Evolutionary conservation across 2,113 vertebrate genomes (phyloP).

Genomic region (Neolamprologus hecqui): DNA sequence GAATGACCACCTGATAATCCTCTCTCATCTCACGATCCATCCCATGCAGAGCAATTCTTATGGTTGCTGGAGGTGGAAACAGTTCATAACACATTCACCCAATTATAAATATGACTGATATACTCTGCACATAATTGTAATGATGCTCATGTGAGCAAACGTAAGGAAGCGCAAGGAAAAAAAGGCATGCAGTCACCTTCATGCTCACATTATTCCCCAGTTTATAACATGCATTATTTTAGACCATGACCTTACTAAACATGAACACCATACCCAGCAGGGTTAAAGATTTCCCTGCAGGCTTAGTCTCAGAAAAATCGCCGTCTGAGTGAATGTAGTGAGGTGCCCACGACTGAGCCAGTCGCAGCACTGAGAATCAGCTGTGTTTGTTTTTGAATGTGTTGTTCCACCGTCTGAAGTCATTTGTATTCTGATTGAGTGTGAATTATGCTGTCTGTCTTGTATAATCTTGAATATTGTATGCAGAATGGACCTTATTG

Average conservation of each 20-base stretch:
- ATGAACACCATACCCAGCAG: neutral
- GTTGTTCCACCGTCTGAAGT: slow-evolving; percentile 48
- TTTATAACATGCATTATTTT: slow-evolving; percentile 2
- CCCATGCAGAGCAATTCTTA: slow-evolving; percentile 93
- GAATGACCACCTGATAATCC: slow-evolving; percentile 95
- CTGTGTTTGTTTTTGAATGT: slow-evolving; percentile 63
- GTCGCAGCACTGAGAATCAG: slow-evolving; percentile 45
- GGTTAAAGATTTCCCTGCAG: neutral
- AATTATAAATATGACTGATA: slow-evolving; percentile 40
- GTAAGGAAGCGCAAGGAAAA: neutral
- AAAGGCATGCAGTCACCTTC: slow-evolving; percentile 10
- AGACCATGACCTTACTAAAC: slow-evolving; percentile 4
- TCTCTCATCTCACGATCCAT: slow-evolving; percentile 99
- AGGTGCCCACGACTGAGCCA: slow-evolving; percentile 12
- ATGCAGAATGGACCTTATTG: slow-evolving; percentile 72
- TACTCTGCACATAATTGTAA: slow-evolving; percentile 11
- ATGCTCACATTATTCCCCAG: neutral
- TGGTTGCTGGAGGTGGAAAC: slow-evolving; percentile 77
- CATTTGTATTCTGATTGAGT: slow-evolving; percentile 72
- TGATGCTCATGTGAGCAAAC: neutral
- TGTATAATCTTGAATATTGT: slow-evolving; percentile 73
- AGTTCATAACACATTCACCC: slow-evolving; percentile 28
- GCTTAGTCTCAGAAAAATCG: neutral
- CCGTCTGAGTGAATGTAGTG: neutral
- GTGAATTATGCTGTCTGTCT: slow-evolving; percentile 68